Evolutionary conservation across 2,888 invertebrate genomes (phyloP), one percentile per base, ranked within the genome.

Genomic region (Volucella zonaria): DNA sequence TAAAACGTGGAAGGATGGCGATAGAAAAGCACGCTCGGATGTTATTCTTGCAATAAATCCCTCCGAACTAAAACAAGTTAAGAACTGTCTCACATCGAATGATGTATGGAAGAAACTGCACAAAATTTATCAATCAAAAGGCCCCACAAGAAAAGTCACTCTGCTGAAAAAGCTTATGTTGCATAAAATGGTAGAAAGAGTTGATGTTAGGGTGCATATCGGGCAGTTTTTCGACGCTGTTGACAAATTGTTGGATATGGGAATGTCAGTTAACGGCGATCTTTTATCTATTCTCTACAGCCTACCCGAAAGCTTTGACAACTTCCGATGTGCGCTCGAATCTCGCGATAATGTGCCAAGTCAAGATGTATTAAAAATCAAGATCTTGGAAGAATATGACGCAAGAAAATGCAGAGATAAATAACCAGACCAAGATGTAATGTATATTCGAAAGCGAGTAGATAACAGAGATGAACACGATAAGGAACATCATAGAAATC

Each of bases 91-190:
- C 8, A 67, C 67, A 15, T 67, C 67, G 3, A 54, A 67, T 43
- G 31, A 8, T 4, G 54, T 54, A 8, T 92, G 92, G 92, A 23
- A 86, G 2, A 91, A 88, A 78, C 85, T 92, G 23, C 73, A 90
- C 66, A 49, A 58, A 4, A 90, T 90, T 15, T 90, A 89, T 61
- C 88, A 89, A 90, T 23, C 18, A 23, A 88, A 88, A 54, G 90
- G 90, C 1, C 91, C 91, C 0, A 90, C 91, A 1, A 82, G 90
- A 49, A 92, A n/a, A 76, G 91, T 91, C 0, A 90, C 89, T 3
- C 78, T 92, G 3, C 75, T 92, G 12, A 92, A 92, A 62, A 86
- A 88, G 43, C 80, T 92, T 2, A 88, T 89, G 2, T 62, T 90
- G 3, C 88, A 88, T 11, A 88, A 88, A 40, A 90, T 92, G 90